Base-by-base conservation (phyloP, 2,888 invertebrate genomes). In the Pollenia labialis region DNA sequence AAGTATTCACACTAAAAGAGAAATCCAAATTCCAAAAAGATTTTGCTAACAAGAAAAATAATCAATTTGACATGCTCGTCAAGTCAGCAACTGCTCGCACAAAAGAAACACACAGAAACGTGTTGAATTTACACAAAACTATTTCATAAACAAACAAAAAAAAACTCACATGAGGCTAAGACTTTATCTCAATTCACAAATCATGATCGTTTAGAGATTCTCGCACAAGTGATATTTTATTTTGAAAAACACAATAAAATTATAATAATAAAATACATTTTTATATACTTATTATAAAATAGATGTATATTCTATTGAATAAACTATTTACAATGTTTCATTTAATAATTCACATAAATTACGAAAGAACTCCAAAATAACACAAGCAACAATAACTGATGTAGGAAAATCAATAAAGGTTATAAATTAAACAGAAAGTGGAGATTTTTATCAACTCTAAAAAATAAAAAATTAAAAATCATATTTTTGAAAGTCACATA, bases 11-110 rank as follows among this genome's bases (percentile, higher is more conserved):
- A 32, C 7, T 14, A 40, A 14, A 56, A 14, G 18, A n/a, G n/a
- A 18, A 18, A 12, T 60, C 23, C 12, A 60, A 80, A 56, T 46
- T 52, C 16, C 64, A 81, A 64, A 71, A 12, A 71, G n/a, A 23
- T 81, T 32, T 56, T 46, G 16, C 54, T 42, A 60, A 16, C 14
- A 72, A 44, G 2, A 23, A 8, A 58, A 71, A 23, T n/a, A 80
- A 72, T 81, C 80, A 66, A 71, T 62, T 71, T 42, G 71, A 71
- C 42, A 71, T 71, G 71, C 71, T n/a, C 60, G 71, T 71, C 71
- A 71, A 71, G 16, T 54, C 40, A 68, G 23, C 23, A 23, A 23
- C 23, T 23, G 23, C 23, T 23, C 23, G 23, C n/a, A 66, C 18
- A 46, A 11, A 4, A 69, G n/a, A 52, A 52, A 52, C 16, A 42